These are phyloP conservation scores for Nerophis lumbriciformis DNA, from an alignment of 2,113 vertebrate genomes.

Conservation along the genomic window DNA sequence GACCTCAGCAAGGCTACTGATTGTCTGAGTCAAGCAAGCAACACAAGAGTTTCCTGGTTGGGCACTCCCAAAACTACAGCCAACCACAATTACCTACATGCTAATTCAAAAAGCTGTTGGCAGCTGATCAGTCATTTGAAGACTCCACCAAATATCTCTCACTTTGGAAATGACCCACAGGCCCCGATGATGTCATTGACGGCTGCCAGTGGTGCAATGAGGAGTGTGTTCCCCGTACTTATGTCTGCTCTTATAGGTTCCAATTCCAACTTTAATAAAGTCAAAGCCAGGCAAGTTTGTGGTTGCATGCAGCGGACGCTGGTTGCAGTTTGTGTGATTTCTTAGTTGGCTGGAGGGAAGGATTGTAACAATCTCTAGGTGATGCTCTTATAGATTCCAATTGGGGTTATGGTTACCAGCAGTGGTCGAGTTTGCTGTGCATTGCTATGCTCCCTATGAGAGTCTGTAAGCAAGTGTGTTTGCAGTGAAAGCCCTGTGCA, in stretches of 20 bases:
- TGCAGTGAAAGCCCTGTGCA: not conserved
- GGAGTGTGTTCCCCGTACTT: constrained; percentile 9
- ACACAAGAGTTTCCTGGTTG: not conserved
- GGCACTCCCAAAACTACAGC: not conserved
- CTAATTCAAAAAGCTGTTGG: not conserved
- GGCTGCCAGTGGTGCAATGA: constrained; percentile 42
- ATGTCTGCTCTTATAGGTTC: not conserved
- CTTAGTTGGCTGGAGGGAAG: too few relatives aligned
- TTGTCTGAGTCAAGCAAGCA: not conserved
- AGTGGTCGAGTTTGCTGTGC: not conserved
- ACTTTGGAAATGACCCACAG: constrained; percentile 7
- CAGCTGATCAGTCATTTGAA: constrained; percentile 19
- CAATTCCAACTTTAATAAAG: too few relatives aligned
- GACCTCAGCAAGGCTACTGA: constrained; percentile 26
- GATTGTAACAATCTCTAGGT: too few relatives aligned
- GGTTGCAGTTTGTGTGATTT: too few relatives aligned
- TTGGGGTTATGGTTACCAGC: not conserved
- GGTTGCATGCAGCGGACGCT: too few relatives aligned
- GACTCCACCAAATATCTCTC: constrained; percentile 16
- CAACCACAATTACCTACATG: constrained; percentile 7
- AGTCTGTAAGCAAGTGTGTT: not conserved
- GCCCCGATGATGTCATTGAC: constrained; percentile 54
- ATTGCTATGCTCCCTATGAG: not conserved
- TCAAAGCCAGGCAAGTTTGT: too few relatives aligned
- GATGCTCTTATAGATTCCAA: not conserved